Percentiles rank a stretch among this genome's conserved stretches.
Conservation (phyloP, 2,888 invertebrate species). For the Hydroisotoma schaefferi region DNA sequence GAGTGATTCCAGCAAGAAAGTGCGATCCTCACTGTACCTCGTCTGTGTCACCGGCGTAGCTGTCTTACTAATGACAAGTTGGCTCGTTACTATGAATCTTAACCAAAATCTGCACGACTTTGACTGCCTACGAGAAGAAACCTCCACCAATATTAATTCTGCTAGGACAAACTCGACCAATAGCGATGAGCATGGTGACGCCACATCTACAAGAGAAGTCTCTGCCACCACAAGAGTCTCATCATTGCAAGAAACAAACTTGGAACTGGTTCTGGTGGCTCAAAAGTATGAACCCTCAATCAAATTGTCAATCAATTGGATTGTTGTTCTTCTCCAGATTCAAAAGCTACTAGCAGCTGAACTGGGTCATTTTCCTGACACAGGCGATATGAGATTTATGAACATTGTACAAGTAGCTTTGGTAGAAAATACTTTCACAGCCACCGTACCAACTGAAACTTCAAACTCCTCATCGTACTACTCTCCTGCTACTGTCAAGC, state of each 20-base stretch:
- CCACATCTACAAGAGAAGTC: no score
- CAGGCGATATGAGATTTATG: constrained; percentile 10
- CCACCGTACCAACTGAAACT: no score
- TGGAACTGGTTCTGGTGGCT: constrained; percentile 8
- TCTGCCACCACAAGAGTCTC: no score
- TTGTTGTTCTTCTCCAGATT: neutral
- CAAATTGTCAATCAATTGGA: neutral
- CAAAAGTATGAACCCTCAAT: neutral
- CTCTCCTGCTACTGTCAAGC: no score
- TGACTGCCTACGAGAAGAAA: neutral
- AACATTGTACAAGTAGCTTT: constrained; percentile 3
- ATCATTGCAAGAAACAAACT: no score
- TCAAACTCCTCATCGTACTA: no score
- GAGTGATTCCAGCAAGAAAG: constrained; percentile 36
- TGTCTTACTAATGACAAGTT: constrained; percentile 41
- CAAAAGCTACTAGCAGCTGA: neutral
- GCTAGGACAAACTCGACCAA: neutral
- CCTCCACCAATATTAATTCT: neutral
- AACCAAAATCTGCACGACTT: constrained; percentile 20
- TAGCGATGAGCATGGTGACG: neutral
- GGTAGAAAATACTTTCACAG: neutral
- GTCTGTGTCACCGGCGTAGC: constrained; percentile 40
- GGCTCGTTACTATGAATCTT: constrained; percentile 39
- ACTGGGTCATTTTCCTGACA: constrained; percentile 7
- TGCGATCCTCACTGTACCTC: constrained; percentile 32